Evolutionary conservation across 37 sponge, comb jelly and placozoan species (phyloP), one percentile per base, ranked within the genome.

Genomic region (Lycopodina hypogea): DNA sequence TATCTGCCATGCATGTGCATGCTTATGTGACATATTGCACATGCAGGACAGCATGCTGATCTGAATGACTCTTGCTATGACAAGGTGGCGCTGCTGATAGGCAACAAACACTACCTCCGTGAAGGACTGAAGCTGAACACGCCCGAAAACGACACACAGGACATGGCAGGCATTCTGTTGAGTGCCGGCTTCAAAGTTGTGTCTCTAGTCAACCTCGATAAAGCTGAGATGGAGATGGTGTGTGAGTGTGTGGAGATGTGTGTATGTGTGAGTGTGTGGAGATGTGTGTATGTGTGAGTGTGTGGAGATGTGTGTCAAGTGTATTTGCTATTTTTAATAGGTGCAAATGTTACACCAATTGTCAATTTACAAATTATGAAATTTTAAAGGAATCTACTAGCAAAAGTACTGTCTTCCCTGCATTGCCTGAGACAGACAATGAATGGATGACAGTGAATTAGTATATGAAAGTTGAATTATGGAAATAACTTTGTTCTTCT

Each of bases 71-170:
- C 70, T 0, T 95, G 96, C 71, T 83, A 81, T 60, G 96, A 93
- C 64, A 96, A 97, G 76, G 92, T 97, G 51, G 99, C 99, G 26
- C 88, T 98, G 38, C 76, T 98, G 41, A 93, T 98, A 48, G 99
- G 99, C 62, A 98, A 98, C 78, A 93, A 86, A 72, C 50, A 86
- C 42, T 98, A 98, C 76, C 70, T 67, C 6, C 85, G 78, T 21
- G 58, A 45, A 1, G 56, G 71, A 40, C 68, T 93, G 29, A 78
- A 72, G 39, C 93, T 96, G 45, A 88, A 83, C 73, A 89, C 90
- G 0, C 93, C 96, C 0, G 92, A 96, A 60, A 87, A 79, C 63
- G 96, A 96, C 58, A 77, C 86, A 2, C 83, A 82, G 59, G 90
- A 91, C 39, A 75, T 96, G 32, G 93, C 91, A 0, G 88, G 83